Base-by-base conservation (phyloP, 2,888 invertebrate species). In the Epinotia demarniana region DNA sequence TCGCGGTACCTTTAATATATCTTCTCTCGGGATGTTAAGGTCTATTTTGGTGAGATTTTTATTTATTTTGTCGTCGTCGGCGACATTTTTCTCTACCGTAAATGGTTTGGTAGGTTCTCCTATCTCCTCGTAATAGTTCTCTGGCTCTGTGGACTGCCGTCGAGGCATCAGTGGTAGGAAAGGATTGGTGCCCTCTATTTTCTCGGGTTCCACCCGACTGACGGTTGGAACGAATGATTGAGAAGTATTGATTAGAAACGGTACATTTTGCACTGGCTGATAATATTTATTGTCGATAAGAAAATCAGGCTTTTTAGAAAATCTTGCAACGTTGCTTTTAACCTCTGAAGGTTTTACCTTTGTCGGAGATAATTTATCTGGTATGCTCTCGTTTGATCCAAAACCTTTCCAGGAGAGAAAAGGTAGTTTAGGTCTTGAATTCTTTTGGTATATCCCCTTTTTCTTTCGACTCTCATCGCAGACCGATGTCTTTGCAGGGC, bases 121-220 rank as follows among this genome's bases (percentile, higher is more conserved):
- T 27, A 94, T 94, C 86, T 94, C 94, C 85, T 94, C 94, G 71
- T 94, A 94, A 70, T 90, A 87, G 77, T 94, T 92, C 77, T 94
- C 94, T 57, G 82, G 82, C 77, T 90, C 90, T 0, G 88, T 86
- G 0, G 88, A 86, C 72, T 86, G 81, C 64, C 83, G 85, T 78
- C 86, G 82, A 49, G 78, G 78, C 60, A 79, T 73, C 46, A 73
- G 68, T 71, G 82, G 80, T 73, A 82, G 18, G 75, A 87, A 86
- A 2, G 85, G 79, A 77, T 87, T 87, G 1, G 78, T 84, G 19
- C 78, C 81, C 62, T 85, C 78, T 79, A 82, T 84, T 3, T 70
- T 74, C 60, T 75, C 81, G 11, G 77, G 76, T 66, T 81, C 79
- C 9, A 73, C 27, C 58, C 78, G 77, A 53, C 77, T 76, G 57